Base-by-base conservation (phyloP, 2,797 vertebrate species). In the Microchirus variegatus region DNA sequence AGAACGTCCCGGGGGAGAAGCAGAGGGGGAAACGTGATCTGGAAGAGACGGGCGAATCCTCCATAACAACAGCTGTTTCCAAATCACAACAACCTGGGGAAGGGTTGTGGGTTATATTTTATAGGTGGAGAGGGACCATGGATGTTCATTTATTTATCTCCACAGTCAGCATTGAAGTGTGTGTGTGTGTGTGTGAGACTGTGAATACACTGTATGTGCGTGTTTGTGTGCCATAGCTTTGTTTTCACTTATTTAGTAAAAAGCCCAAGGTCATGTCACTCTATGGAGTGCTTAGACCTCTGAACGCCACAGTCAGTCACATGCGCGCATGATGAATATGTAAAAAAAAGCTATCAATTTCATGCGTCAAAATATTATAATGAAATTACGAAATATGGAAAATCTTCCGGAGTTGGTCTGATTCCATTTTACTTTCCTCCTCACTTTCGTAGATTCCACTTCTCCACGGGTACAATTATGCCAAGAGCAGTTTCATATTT, bases 61-160 rank as follows among this genome's bases (percentile, higher is more conserved):
- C 86, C 87, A 91, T 87, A 91, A 92, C 91, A 93, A 92, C 91
- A 93, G 90, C 90, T 92, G 92, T 91, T 92, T 92, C 88, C 88
- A 91, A 91, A 92, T 92, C 87, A 91, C 88, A 90, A 89, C 89
- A 91, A 91, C 89, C 88, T 89, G 80, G 88, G 90, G 89, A 91
- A 84, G 85, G 86, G 84, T 88, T 90, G 81, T 84, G 90, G 89
- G 85, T 91, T 88, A 91, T 91, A 89, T 91, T 91, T 91, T 90
- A 92, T 91, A 84, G 83, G 89, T 79, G 82, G 56, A 90, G 78
- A 81, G 90, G 87, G 89, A 90, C 86, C 55, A 18, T 19, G 81
- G 80, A 85, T 92, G 90, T 87, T 92, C 82, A 91, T 92, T 91
- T 91, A 92, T 92, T 91, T 87, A 92, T 92, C 82, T 86, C 78